phyloP scores from a whole-genome alignment of 35 echinoderm and acorn worm species.

The Apostichopus parvimensis region DNA sequence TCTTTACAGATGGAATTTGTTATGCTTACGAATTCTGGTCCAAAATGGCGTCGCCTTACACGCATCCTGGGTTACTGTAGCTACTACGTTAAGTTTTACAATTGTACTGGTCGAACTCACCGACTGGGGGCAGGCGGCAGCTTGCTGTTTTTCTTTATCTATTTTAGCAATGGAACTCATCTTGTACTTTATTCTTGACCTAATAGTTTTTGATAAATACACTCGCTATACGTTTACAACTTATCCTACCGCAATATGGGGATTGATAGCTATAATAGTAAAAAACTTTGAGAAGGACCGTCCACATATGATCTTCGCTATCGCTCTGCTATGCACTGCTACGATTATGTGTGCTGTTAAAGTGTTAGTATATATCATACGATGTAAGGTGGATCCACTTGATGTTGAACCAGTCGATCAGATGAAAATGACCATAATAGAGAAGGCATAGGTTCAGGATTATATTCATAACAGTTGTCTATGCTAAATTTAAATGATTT shows the following conservation, averaged over 20 bases:
- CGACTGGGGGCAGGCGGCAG: neutral
- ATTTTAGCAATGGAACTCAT: slow-evolving; percentile 35
- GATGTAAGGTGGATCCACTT: slow-evolving; percentile 1
- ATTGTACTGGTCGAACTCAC: slow-evolving; percentile 32
- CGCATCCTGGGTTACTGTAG: slow-evolving; percentile 49
- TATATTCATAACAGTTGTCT: neutral
- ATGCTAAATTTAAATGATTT: too few relatives aligned
- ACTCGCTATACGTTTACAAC: slow-evolving; percentile 48
- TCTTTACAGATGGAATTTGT: slow-evolving; percentile 34
- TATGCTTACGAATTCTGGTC: slow-evolving; percentile 27
- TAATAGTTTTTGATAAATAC: slow-evolving; percentile 26
- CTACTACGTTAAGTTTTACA: neutral
- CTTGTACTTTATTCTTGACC: slow-evolving; percentile 29
- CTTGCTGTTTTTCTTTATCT: slow-evolving; percentile 3
- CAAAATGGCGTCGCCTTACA: slow-evolving; percentile 60
- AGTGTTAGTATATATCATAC: neutral
- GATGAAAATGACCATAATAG: slow-evolving; percentile 9
- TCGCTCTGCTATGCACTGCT: neutral
- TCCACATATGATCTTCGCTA: slow-evolving; percentile 11
- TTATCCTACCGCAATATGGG: slow-evolving; percentile 42
- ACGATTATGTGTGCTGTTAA: slow-evolving; percentile 25
- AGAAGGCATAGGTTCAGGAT: neutral
- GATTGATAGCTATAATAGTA: slow-evolving; percentile 1
- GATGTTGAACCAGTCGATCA: neutral
- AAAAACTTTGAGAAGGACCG: neutral